A percentile compares a stretch with the other conserved stretches of the same genome.
phyloP scores from a whole-genome alignment of 2,888 invertebrate species.

The Sympetrum striolatum region DNA sequence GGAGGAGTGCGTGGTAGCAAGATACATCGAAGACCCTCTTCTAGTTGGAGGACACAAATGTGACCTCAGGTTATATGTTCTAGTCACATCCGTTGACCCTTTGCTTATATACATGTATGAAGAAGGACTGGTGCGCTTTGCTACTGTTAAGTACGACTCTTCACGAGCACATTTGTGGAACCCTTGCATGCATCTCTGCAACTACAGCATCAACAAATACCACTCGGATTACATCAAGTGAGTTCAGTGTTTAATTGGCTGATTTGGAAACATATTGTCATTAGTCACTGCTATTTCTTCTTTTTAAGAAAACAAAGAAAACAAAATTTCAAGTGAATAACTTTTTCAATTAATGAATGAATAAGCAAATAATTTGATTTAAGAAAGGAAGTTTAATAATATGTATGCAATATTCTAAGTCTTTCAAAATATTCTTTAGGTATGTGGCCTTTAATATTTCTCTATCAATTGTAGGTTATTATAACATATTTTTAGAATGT shows the following conservation, averaged over 20 bases:
- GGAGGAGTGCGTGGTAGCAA: constrained; percentile 90
- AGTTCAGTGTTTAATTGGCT: constrained; percentile 55
- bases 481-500: too few species aligned
- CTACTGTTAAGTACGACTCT: constrained; percentile 92
- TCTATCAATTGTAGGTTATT: too few species aligned
- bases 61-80: constrained; percentile 93
- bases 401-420: too few species aligned
- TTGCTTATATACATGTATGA: constrained; percentile 93
- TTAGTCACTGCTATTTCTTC: background rate
- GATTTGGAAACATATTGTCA: background rate
- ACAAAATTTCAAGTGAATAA: too few species aligned
- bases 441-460: too few species aligned
- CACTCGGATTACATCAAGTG: constrained; percentile 94
- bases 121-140: constrained; percentile 93
- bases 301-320: background rate
- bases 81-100: constrained; percentile 94
- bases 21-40: constrained; percentile 85
- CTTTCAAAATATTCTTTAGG: too few species aligned
- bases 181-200: constrained; percentile 96
- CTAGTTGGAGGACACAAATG: constrained; percentile 95
- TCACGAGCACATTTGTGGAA: constrained; percentile 93
- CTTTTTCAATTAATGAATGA: too few species aligned
- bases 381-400: too few species aligned
- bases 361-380: too few species aligned
- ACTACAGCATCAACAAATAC: constrained; percentile 98